Conservation (phyloP, 2,797 vertebrate species). For the Chrysocyon brachyurus region DNA sequence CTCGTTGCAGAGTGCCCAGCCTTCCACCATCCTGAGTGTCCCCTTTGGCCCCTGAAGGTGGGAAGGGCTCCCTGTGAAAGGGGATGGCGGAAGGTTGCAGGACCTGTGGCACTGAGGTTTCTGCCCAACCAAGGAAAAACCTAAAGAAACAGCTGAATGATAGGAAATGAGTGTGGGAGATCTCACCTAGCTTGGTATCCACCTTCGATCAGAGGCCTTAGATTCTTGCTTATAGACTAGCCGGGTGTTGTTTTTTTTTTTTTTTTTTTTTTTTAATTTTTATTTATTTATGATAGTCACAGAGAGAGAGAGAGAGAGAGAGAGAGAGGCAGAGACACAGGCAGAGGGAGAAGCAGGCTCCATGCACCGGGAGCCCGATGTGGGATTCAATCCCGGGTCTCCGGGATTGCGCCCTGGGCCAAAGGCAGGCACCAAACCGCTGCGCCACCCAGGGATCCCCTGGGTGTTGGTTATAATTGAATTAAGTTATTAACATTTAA, state of each 20-base stretch:
- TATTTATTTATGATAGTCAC: too few species aligned
- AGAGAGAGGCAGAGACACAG: too few species aligned
- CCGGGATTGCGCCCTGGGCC: too few species aligned
- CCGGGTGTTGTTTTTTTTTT: background rate
- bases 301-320: too few species aligned
- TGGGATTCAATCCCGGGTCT: too few species aligned
- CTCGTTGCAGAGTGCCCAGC: background rate
- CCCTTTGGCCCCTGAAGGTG: background rate
- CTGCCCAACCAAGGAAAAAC: background rate
- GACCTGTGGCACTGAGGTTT: background rate
- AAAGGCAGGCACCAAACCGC: too few species aligned
- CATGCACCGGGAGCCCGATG: too few species aligned
- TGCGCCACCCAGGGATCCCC: too few species aligned
- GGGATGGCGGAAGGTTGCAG: background rate
- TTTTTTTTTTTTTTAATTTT: too few species aligned
- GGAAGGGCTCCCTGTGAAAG: background rate
- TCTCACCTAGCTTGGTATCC: background rate
- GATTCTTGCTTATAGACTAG: background rate
- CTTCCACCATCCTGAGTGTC: background rate
- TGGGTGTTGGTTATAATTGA: background rate
- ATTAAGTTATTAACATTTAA: background rate
- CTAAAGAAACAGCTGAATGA: background rate
- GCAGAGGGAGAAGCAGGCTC: too few species aligned
- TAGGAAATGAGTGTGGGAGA: background rate
- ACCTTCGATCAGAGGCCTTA: background rate